Evolutionary conservation across 2,113 vertebrate genomes (phyloP).

Genomic region (Nothoprocta pentlandii): DNA sequence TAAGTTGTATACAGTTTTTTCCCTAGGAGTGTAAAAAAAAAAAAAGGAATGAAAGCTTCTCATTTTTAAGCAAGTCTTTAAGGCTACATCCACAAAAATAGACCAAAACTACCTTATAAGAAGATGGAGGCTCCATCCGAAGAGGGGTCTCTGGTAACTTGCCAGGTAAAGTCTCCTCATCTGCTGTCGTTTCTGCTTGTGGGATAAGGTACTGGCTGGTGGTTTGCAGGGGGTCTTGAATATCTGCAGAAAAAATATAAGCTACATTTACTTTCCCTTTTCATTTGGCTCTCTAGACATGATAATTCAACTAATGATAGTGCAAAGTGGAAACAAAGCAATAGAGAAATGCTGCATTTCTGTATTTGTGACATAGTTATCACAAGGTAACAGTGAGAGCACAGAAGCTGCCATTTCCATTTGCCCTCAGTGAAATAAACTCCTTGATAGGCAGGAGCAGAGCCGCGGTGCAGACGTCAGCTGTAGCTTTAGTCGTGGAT

Average conservation of each 20-base stretch:
- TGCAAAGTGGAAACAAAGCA: not conserved
- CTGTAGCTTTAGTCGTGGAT: not conserved
- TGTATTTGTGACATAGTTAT: not conserved
- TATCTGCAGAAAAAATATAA: constrained; percentile 67
- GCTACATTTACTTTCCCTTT: not conserved
- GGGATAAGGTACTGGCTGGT: constrained; percentile 89
- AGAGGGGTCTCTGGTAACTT: constrained; percentile 93
- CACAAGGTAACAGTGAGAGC: not conserved
- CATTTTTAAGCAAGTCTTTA: not conserved
- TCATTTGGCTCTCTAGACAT: not conserved
- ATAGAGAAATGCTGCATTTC: not conserved
- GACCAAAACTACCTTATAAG: constrained; percentile 86
- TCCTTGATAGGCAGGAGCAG: not conserved
- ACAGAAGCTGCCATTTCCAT: not conserved
- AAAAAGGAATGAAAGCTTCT: not conserved
- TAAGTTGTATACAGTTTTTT: not conserved
- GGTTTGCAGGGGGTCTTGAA: constrained; percentile 85
- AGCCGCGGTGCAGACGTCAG: not conserved
- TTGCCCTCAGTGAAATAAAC: not conserved
- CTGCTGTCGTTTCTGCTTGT: constrained; percentile 89
- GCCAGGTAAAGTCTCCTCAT: constrained; percentile 88
- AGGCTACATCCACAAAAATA: not conserved
- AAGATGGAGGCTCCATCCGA: constrained; percentile 85
- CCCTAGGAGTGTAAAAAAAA: not conserved
- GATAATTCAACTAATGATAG: not conserved